These are phyloP conservation scores for Thymelicus lineola DNA, from an alignment of 2,888 invertebrate genomes.

Conservation along the genomic window DNA sequence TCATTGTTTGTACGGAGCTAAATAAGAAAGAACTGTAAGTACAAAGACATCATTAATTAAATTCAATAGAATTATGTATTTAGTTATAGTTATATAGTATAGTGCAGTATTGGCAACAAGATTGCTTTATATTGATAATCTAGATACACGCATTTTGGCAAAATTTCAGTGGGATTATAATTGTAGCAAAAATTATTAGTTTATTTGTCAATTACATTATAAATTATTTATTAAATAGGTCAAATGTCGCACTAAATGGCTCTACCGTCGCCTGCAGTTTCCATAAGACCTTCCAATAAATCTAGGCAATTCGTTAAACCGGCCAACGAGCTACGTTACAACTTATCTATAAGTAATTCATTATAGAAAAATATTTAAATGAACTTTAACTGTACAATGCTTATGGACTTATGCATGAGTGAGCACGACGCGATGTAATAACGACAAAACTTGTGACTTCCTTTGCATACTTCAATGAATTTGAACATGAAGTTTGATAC, in stretches of 20 bases:
- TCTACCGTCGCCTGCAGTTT: constrained; percentile 9
- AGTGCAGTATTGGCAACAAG: not conserved
- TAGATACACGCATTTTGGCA: constrained; percentile 5
- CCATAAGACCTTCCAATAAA: constrained; percentile 16
- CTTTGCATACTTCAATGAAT: constrained; percentile 58
- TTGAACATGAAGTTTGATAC: constrained; percentile 41
- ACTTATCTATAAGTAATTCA: too few species aligned
- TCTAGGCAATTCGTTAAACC: not conserved
- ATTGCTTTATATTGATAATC: constrained; percentile 14
- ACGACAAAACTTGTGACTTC: constrained; percentile 67
- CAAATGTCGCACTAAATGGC: constrained; percentile 18
- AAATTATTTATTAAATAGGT: constrained; percentile 28
- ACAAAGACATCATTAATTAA: too few species aligned
- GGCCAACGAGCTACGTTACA: not conserved
- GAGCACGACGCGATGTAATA: constrained; percentile 55
- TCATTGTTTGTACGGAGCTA: too few species aligned
- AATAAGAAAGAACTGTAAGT: too few species aligned
- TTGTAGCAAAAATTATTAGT: constrained; percentile 25
- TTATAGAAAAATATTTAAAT: constrained; percentile 24
- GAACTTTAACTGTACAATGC: constrained; percentile 12
- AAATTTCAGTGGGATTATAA: constrained; percentile 13
- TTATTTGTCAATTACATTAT: constrained; percentile 25
- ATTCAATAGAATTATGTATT: too few species aligned
- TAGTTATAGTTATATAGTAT: too few species aligned
- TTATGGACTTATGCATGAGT: constrained; percentile 51